Conservation (phyloP, 2,888 invertebrate species). For the Plebejus melissa region DNA sequence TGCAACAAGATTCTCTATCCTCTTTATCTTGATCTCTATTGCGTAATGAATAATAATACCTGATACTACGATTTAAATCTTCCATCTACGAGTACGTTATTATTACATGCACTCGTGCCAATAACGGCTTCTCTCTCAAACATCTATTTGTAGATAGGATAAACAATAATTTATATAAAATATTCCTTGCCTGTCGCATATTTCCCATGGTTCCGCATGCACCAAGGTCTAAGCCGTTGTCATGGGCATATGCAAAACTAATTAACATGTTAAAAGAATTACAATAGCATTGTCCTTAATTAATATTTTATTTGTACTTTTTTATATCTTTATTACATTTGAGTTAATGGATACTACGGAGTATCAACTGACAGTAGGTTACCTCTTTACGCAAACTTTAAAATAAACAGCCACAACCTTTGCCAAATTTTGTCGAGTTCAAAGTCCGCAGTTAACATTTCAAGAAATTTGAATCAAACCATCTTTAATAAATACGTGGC, state of each 20-base stretch:
- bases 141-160: not conserved
- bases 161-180: conserved; percentile 21
- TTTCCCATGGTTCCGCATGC: conserved; percentile 33
- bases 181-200: conserved; percentile 32
- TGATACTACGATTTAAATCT: not conserved
- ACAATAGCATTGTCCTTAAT: conserved; percentile 30
- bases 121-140: not conserved
- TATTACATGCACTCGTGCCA: not conserved
- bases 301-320: conserved; percentile 22
- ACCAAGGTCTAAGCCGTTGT: conserved; percentile 34
- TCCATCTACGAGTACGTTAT: not conserved
- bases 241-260: conserved; percentile 35
- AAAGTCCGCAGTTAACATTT: conserved; percentile 23
- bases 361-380: not conserved
- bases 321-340: not conserved
- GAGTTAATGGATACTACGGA: not conserved
- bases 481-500: conserved; percentile 21
- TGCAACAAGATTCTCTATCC: too few species aligned
- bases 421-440: not conserved
- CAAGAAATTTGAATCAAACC: conserved; percentile 16
- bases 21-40: too few species aligned
- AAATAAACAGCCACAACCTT: not conserved
- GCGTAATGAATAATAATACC: too few species aligned
- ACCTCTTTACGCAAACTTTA: not conserved
- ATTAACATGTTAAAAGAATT: conserved; percentile 33